These are phyloP conservation scores for Acleris sparsana DNA, from an alignment of 2,888 invertebrate species.

Conservation along the genomic window DNA sequence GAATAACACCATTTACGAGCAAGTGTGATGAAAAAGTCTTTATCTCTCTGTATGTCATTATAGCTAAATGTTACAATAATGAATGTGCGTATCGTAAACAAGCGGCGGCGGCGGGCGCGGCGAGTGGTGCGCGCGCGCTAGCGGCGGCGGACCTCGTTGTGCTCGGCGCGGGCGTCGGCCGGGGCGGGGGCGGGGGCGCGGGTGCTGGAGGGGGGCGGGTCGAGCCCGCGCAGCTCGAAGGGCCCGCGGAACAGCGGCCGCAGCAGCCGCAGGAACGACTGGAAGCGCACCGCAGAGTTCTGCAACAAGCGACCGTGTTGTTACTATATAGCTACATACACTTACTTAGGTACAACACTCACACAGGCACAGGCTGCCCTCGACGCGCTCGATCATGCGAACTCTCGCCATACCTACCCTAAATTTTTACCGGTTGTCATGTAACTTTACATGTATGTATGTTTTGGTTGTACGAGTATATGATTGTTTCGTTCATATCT, in stretches of 20 bases:
- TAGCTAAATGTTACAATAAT: too few species aligned
- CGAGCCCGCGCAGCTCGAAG: conserved; percentile 88
- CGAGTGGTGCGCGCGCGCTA: conserved; percentile 33
- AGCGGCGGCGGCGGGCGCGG: conserved; percentile 40
- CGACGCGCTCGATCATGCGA: too few species aligned
- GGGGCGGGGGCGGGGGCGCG: conserved; percentile 55
- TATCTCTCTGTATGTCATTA: too few species aligned
- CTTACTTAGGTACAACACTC: too few species aligned
- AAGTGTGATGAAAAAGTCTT: too few species aligned
- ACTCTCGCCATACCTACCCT: too few species aligned
- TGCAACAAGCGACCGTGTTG: conserved; percentile 67
- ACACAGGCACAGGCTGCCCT: not conserved
- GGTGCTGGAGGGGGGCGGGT: conserved; percentile 82
- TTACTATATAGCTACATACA: too few species aligned
- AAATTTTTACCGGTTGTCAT: too few species aligned
- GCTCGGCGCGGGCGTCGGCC: conserved; percentile 35
- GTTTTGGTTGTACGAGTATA: too few species aligned
- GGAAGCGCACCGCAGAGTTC: conserved; percentile 91
- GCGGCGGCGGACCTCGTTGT: conserved; percentile 36
- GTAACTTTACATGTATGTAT: too few species aligned
- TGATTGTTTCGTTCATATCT: not conserved
- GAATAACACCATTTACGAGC: too few species aligned
- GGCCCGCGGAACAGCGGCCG: conserved; percentile 89
- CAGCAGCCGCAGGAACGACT: conserved; percentile 88
- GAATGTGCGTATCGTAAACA: too few species aligned